phyloP scores from a whole-genome alignment of 1,140 invertebrate species.

The Amphibalanus amphitrite region DNA sequence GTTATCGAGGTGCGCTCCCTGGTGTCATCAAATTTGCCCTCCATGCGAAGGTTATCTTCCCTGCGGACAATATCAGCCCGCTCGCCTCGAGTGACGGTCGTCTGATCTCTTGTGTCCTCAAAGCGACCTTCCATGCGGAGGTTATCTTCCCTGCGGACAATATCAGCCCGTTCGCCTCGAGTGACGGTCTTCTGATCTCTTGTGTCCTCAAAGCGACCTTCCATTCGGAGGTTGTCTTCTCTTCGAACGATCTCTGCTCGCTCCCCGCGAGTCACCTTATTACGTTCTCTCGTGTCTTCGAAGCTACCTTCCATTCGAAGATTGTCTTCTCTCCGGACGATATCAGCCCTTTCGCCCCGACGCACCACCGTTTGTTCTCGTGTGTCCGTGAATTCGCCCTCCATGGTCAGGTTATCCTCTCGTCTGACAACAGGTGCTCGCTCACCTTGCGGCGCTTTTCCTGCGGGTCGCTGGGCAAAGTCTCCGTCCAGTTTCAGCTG shows the following conservation, averaged over 20 bases:
- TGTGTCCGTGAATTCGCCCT: constrained; percentile 37
- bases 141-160: constrained; percentile 17
- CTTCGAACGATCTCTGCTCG: constrained; percentile 28
- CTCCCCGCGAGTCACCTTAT: constrained; percentile 21
- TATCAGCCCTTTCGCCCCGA: constrained; percentile 20
- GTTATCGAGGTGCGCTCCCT: background rate
- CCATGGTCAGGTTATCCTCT: constrained; percentile 37
- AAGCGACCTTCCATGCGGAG: constrained; percentile 19
- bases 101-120: constrained; percentile 17
- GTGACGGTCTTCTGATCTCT: constrained; percentile 9
- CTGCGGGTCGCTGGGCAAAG: constrained; percentile 28
- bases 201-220: constrained; percentile 20
- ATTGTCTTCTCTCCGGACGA: constrained; percentile 27
- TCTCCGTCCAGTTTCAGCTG: constrained; percentile 35
- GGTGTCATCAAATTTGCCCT: constrained; percentile 1
- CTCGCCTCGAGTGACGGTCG: background rate
- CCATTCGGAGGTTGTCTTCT: constrained; percentile 34
- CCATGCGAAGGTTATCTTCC: background rate
- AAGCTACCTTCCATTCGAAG: constrained; percentile 44
- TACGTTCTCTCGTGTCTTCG: constrained; percentile 14
- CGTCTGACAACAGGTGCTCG: constrained; percentile 26
- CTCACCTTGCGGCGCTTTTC: constrained; percentile 23
- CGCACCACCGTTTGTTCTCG: constrained; percentile 26
- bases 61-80: background rate
- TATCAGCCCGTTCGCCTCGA: constrained; percentile 16